Base-by-base conservation (phyloP, 2,113 vertebrate genomes). In the Dicerorhinus sumatrensis region DNA sequence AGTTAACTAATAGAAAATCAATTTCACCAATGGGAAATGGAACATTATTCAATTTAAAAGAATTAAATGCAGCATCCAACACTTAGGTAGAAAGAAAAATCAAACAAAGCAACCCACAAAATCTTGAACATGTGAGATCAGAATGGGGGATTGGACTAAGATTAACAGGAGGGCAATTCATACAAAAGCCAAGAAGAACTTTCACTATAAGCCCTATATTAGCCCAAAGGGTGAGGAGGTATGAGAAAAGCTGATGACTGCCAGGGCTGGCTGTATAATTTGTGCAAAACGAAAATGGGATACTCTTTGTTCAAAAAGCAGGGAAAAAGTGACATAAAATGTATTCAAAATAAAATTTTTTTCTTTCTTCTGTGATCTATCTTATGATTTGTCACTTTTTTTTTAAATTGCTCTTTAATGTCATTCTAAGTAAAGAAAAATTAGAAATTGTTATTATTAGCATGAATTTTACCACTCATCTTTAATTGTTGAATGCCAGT, bases 11-110 rank as follows among this genome's bases (percentile, higher is more conserved):
- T 27, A 91, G 39, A 73, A 88, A 88, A 88, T 31, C 12, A 77
- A 79, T 94, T 83, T 83, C 93, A 21, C 27, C 63, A 54, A n/a
- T 79, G 20, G 63, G 13, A 83, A 91, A 81, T 90, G 39, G 46
- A 97, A 60, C 9, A 76, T 76, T 67, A 95, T 96, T 93, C 54
- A 81, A 93, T 56, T 83, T 87, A 58, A 76, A 82, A 82, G 11
- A 80, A 86, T 62, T 58, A 36, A 87, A 86, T 31, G 70, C 7
- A 42, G 42, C 9, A 27, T 83, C 42, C 67, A 75, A 31, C n/a
- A 89, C 25, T 60, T 65, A 82, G 11, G 12, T 58, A 51, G 14
- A 51, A 89, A 65, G 56, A 69, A 89, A 93, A 85, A 60, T 42
- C 27, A 65, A 76, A 75, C 5, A 46, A 79, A 80, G 14, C 42